A percentile compares a stretch with the other conserved stretches of the same genome.
Evolutionary conservation across 2,888 invertebrate species (phyloP).

Genomic region (Hirtodrosophila duncani): DNA sequence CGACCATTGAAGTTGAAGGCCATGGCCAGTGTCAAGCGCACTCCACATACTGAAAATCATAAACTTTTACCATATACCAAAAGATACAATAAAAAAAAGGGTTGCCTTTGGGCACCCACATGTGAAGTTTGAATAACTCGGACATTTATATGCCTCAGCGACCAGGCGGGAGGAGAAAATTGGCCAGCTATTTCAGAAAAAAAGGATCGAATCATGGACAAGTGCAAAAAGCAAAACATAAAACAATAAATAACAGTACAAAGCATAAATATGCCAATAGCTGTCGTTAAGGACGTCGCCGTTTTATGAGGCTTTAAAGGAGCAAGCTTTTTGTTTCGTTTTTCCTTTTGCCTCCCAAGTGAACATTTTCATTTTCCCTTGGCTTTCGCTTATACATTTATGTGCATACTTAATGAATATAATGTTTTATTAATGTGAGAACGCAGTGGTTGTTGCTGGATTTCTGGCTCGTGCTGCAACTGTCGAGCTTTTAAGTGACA

Average conservation of each 20-base stretch:
- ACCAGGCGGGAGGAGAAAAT: conserved; percentile 8
- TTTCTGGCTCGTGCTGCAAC: conserved; percentile 32
- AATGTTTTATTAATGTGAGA: conserved; percentile 63
- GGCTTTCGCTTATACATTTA: conserved; percentile 55
- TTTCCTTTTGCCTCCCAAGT: conserved; percentile 9
- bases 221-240: conserved; percentile 13
- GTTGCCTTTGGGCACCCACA: conserved; percentile 29
- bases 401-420: conserved; percentile 61
- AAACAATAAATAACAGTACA: conserved; percentile 53
- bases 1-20: conserved; percentile 29
- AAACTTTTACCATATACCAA: background rate
- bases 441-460: conserved; percentile 20
- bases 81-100: conserved; percentile 35
- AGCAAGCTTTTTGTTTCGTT: background rate
- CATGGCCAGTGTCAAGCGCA: conserved; percentile 8
- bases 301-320: conserved; percentile 23
- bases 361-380: conserved; percentile 28
- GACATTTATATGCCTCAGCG: conserved; percentile 47
- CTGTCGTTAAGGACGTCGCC: conserved; percentile 47
- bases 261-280: conserved; percentile 64
- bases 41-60: background rate
- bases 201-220: conserved; percentile 26
- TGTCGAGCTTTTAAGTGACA: conserved; percentile 58
- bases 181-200: conserved; percentile 17
- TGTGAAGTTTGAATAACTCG: conserved; percentile 54